These are phyloP conservation scores for Bellardia pandia DNA, from an alignment of 2,888 invertebrate genomes.

Conservation along the genomic window DNA sequence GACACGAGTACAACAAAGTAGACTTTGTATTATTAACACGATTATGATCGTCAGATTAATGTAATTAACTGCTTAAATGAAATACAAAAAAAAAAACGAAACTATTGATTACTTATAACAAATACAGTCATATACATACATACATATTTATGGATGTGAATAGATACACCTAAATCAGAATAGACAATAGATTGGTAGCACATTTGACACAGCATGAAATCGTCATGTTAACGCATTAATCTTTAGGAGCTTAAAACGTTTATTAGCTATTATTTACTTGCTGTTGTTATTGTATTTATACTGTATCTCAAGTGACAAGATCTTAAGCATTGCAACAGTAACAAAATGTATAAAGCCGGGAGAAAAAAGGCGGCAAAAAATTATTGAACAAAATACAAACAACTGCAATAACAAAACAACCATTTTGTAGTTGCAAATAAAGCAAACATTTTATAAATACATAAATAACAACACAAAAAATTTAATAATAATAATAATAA, in stretches of 20 bases:
- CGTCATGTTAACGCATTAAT: constrained; percentile 78
- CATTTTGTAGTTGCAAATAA: constrained; percentile 56
- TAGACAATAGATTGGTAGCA: constrained; percentile 66
- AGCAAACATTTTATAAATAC: constrained; percentile 8
- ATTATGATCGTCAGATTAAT: constrained; percentile 67
- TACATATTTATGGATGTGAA: background rate
- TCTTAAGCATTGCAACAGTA: constrained; percentile 31
- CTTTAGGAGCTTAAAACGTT: constrained; percentile 72
- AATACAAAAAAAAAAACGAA: background rate
- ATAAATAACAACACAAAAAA: background rate
- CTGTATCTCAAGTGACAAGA: constrained; percentile 30
- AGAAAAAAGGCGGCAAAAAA: constrained; percentile 59
- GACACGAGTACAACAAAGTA: constrained; percentile 64
- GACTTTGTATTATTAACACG: constrained; percentile 60
- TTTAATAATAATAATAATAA: background rate
- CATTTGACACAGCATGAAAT: constrained; percentile 71
- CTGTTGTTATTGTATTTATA: constrained; percentile 30
- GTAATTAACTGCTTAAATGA: constrained; percentile 59
- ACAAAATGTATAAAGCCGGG: background rate
- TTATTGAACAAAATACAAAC: constrained; percentile 26
- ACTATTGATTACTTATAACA: constrained; percentile 26
- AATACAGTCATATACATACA: constrained; percentile 77
- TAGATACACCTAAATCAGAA: constrained; percentile 62
- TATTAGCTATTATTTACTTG: constrained; percentile 40
- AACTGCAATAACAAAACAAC: constrained; percentile 40